Conservation (phyloP, 2,888 invertebrate species). For the Osmoderma eremita region DNA sequence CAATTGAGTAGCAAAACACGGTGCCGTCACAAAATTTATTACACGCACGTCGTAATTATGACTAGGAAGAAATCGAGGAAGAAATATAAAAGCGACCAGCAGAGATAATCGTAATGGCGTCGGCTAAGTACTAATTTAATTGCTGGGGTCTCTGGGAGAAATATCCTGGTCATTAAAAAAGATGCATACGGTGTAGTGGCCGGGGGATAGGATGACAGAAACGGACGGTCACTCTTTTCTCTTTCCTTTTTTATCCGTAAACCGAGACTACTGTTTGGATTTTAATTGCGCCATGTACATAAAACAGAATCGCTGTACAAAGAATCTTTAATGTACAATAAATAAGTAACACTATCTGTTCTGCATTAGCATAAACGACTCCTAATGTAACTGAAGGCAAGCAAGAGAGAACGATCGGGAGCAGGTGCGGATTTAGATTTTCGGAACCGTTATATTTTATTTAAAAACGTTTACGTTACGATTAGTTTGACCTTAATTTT, state of each 20-base stretch:
- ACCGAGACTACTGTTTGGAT: constrained; percentile 34
- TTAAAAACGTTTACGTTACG: neutral
- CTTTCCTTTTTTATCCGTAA: constrained; percentile 26
- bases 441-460: neutral
- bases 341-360: constrained; percentile 52
- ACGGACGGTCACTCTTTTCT: constrained; percentile 21
- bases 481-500: neutral
- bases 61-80: constrained; percentile 33
- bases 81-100: constrained; percentile 5
- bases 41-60: constrained; percentile 24
- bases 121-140: constrained; percentile 35
- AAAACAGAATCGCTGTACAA: constrained; percentile 39
- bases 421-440: constrained; percentile 26
- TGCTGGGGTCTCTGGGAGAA: constrained; percentile 24
- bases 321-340: constrained; percentile 44
- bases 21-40: constrained; percentile 12
- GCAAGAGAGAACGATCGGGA: constrained; percentile 26
- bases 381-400: constrained; percentile 42
- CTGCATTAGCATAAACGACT: constrained; percentile 53
- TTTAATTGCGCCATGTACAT: constrained; percentile 37
- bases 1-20: constrained; percentile 16
- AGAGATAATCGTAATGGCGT: constrained; percentile 34
- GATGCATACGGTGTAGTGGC: constrained; percentile 8
- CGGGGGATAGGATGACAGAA: constrained; percentile 21
- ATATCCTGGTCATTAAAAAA: constrained; percentile 35